Base-by-base conservation (phyloP, 2,113 vertebrate genomes). In the Regulus satrapa region DNA sequence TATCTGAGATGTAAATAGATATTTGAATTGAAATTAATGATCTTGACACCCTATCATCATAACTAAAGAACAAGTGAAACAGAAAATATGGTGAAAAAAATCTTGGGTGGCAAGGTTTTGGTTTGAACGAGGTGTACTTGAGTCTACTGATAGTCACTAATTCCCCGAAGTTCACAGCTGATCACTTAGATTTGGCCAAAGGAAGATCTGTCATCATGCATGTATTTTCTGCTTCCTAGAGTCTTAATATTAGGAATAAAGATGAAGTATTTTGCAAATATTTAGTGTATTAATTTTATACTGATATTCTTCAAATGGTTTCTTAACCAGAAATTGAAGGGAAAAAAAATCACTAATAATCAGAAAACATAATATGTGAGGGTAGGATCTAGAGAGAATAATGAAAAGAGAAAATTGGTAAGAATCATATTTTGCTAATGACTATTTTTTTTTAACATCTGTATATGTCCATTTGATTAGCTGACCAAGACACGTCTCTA, bases 41-140 rank as follows among this genome's bases (percentile, higher is more conserved):
- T 49, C 59, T 49, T 40, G 34, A 72, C 10, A 36, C 21, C 0
- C 1, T 51, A 34, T 5, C 45, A 7, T 40, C 0, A 0, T 7
- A 68, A 61, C 7, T 51, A 46, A 73, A 28, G 19, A 77, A 77
- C 1, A 51, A 77, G 73, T 38, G 3, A 54, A 80, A 77, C 9
- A 56, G 2, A 73, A 85, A 68, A 55, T 38, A 58, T 9, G 8
- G 34, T 25, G 38, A 13, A 45, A 62, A 48, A 90, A n/a, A 51
- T 26, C 14, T 74, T 51, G 49, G 7, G n/a, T 16, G 8, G 16
- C 4, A 82, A 82, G 24, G 19, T 21, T 63, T 59, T 45, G 11
- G 25, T 9, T 79, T 72, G 17, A 66, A 51, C 17, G 24, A 21
- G 41, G 18, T 55, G 7, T 36, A 56, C 26, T 34, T n/a, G 13